Evolutionary conservation across 2,888 invertebrate genomes (phyloP), one percentile per base, ranked within the genome.

Genomic region (Carcina quercana): DNA sequence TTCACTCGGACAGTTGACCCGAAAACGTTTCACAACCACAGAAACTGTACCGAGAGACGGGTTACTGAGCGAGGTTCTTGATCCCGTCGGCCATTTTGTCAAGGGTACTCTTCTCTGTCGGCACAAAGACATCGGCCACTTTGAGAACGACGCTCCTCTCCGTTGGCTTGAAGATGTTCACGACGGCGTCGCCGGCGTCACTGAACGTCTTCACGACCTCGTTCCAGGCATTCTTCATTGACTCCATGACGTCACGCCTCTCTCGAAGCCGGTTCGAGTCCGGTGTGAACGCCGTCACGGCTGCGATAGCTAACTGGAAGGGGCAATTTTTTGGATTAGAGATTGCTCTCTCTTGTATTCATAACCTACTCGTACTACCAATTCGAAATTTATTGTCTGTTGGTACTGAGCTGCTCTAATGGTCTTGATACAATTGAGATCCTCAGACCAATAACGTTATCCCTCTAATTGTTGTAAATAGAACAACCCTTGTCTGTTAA

Each of bases 141-240:
- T 76, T 76, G 40, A 70, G 64, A 3, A 74, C 26, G 4, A 64
- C 40, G 32, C 69, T 70, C 43, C 73, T 78, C 45, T 82, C 79
- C 0, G 78, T 78, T 1, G 79, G 80, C 27, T 73, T 78, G 41
- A 80, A 75, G 4, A 73, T 75, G 28, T 79, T 58, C 2, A 80
- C 75, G 0, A 80, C 72, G 0, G 78, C 70, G 30, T 80, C 78
- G 0, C 76, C 66, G 0, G 80, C 82, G 8, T 78, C 62, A 6
- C 59, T 62, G 15, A 80, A 42, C 0, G 76, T 72, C 41, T 57
- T 67, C 20, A 71, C 72, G 25, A 72, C 59, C 15, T 70, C 76
- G 13, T 55, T 57, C 79, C 75, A 78, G 0, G 79, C 76, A 30
- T 54, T 53, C 38, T 75, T 80, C 66, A 80, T 61, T 0, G 73